Evolutionary conservation across 2,888 invertebrate species (phyloP).

Genomic region (Lasius fuliginosus): DNA sequence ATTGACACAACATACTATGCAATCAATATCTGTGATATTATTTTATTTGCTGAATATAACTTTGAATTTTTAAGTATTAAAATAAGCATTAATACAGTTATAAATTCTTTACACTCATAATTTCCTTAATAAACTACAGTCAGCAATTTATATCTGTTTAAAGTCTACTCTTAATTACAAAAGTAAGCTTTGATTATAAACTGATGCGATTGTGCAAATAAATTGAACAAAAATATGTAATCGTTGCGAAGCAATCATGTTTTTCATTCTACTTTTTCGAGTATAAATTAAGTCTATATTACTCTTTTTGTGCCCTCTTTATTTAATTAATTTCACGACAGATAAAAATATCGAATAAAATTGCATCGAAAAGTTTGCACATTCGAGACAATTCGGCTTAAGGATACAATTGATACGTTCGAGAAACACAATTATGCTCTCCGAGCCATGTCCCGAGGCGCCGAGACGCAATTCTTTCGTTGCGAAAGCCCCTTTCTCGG

Average conservation of each 20-base stretch:
- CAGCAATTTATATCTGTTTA: background rate
- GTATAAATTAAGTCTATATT: background rate
- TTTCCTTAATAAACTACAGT: background rate
- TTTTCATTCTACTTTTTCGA: background rate
- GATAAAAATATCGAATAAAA: background rate
- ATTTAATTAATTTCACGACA: background rate
- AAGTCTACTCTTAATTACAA: background rate
- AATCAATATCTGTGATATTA: background rate
- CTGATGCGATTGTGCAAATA: background rate
- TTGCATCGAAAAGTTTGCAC: background rate
- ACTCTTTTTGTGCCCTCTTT: background rate
- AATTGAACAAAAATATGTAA: background rate
- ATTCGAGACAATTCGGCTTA: constrained; percentile 13
- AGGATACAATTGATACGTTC: background rate
- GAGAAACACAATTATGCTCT: constrained; percentile 41
- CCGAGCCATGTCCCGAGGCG: constrained; percentile 8
- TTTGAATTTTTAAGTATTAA: background rate
- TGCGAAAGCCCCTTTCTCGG: constrained; percentile 11
- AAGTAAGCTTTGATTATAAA: background rate
- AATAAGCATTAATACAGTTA: background rate
- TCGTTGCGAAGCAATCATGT: background rate
- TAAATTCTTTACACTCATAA: background rate
- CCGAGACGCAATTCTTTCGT: constrained; percentile 33
- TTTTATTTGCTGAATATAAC: background rate
- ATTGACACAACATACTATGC: background rate